Evolutionary conservation across 1,140 invertebrate species (phyloP), one percentile per base, ranked within the genome.

Genomic region (Arion vulgaris): DNA sequence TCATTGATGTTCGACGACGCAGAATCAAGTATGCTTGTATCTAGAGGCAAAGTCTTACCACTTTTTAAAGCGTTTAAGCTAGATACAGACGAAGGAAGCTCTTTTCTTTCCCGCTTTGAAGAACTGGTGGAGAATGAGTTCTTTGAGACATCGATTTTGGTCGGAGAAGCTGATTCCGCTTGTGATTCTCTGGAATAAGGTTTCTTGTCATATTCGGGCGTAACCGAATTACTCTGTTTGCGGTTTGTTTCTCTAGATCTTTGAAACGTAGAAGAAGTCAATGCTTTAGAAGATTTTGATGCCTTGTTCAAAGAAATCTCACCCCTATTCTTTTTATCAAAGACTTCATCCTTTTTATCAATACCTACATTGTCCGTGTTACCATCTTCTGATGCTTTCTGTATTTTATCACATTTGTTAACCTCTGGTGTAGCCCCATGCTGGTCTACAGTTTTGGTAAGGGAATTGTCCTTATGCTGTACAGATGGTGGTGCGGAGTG

Each of bases 371-470:
- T 23, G 19, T 26, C 68, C 41, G 36, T 32, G 36, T 32, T 45
- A 45, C 41, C 15, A 5, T 45, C 5, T 15, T 45, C 78, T 41
- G 38, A 32, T 28, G 32, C 26, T 15, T 36, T 80, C 49, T 66
- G 51, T 53, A 71, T 80, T 5, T 38, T 71, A 9, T 32, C 34
- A 80, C 78, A 80, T 0, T 62, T 53, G 23, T 45, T 28, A 1
- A 32, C 78, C 17, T 71, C 34, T 17, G 45, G 34, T 19, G 38
- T 7, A 34, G 62, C 38, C 9, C 66, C 66, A 17, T 23, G 11
- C 53, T 36, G 53, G 23, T 78, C 62, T 26, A 23, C 17, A 1
- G 38, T 28, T 49, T 73, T 45, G 15, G 41, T 45, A 45, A 45
- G 5, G 41, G 41, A 45, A 45, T 15, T 45, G 19, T 66, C 76